Evolutionary conservation across 1,140 invertebrate species (phyloP).

Genomic region (Lethrus apterus): DNA sequence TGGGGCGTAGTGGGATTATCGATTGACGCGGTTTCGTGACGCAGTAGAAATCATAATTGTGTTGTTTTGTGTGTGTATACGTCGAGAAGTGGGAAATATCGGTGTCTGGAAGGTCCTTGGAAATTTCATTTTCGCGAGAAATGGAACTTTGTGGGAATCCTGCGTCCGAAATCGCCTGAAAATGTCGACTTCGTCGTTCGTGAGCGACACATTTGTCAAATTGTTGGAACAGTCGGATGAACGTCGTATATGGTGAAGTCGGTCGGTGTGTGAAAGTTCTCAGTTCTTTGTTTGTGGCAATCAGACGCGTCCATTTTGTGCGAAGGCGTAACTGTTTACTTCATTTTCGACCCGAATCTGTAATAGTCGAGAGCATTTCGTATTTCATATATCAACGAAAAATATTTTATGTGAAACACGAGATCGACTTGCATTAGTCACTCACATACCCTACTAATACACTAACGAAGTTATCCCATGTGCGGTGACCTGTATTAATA

Average conservation of each 20-base stretch:
- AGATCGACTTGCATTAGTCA: too few species aligned
- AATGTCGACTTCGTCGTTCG: not conserved
- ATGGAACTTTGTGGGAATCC: constrained; percentile 15
- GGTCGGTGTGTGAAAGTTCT: constrained; percentile 18
- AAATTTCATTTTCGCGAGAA: constrained; percentile 8
- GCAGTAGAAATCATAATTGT: constrained; percentile 11
- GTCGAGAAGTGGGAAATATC: constrained; percentile 3
- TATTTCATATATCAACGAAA: too few species aligned
- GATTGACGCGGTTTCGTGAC: constrained; percentile 26
- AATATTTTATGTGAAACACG: too few species aligned
- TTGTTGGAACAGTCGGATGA: not conserved
- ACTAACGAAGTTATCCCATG: too few species aligned
- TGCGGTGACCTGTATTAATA: too few species aligned
- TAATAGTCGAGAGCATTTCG: constrained; percentile 22
- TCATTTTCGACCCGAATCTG: constrained; percentile 25
- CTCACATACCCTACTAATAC: too few species aligned
- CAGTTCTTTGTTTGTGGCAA: constrained; percentile 23
- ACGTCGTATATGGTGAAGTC: constrained; percentile 29
- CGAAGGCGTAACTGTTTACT: constrained; percentile 25
- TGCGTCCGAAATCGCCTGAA: constrained; percentile 6
- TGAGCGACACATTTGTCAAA: not conserved
- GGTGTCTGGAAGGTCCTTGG: constrained; percentile 5
- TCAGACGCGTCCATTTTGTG: constrained; percentile 36
- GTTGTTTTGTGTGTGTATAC: constrained; percentile 15
- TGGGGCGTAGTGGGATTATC: constrained; percentile 12